Evolutionary conservation across 1,140 invertebrate genomes (phyloP), one percentile per base, ranked within the genome.

Genomic region (Heliconius himera): DNA sequence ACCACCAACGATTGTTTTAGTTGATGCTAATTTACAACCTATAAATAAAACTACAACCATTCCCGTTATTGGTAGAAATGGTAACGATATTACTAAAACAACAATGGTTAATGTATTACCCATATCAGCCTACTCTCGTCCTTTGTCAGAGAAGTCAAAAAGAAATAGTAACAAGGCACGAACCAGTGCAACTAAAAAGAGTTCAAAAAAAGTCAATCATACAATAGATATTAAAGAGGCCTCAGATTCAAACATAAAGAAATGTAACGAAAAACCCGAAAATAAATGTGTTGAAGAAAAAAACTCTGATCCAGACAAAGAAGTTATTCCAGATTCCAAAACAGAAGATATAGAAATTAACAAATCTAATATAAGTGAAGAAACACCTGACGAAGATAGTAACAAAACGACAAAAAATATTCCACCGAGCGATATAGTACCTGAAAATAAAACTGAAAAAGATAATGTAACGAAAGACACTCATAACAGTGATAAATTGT

Each of bases 31-130:
- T 83, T 79, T 93, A 76, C 91, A 92, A 84, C 76, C 88, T 77
- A 38, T 92, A 41, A 93, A 88, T 77, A 92, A 92, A 84, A 51
- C 86, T 75, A 72, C 88, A 54, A 81, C 85, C 29, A 82, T 89
- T 70, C 88, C 91, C 36, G 84, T 91, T 74, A 80, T 93, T 41
- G 91, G 87, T 77, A 92, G 91, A 86, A 91, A 86, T 77, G 86
- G 76, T 79, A 87, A 85, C 77, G 91, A 94, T 77, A 89, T 91
- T 49, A 94, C 93, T 38, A 94, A 90, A 90, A 97, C 96, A 3
- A 96, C 96, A 29, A 96, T 96, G 95, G 95, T 96, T 3, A 97
- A 97, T 89, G 97, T 97, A 92, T 95, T 97, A 84, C 96, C 96
- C 38, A 97, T 97, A 89, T 96, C 96, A 29, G 96, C 96, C 26